phyloP scores from a whole-genome alignment of 2,888 invertebrate genomes.

The Rosalia funebris region DNA sequence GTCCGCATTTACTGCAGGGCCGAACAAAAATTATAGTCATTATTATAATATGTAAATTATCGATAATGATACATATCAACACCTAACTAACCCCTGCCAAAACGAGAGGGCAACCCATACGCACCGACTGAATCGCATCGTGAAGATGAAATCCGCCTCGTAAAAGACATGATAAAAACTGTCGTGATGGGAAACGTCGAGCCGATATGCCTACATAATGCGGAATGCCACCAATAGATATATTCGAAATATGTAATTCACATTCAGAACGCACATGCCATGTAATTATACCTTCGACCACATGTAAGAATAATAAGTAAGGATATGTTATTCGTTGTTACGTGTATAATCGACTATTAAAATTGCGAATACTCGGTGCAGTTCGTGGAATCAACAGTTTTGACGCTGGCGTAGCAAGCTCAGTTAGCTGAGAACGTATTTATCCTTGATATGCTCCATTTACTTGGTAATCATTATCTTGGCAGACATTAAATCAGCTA shows the following conservation, averaged over 20 bases:
- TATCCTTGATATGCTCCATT: background rate
- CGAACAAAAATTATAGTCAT: background rate
- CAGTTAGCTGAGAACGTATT: background rate
- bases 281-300: background rate
- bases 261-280: background rate
- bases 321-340: background rate
- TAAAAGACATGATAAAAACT: too few relatives aligned
- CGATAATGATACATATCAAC: background rate
- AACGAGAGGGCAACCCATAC: background rate
- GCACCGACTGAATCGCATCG: background rate
- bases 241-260: background rate
- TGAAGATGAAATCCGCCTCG: background rate
- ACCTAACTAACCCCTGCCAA: background rate
- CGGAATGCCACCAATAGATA: background rate
- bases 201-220: background rate
- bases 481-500: too few relatives aligned
- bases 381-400: background rate
- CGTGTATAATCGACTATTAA: background rate
- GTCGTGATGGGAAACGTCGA: background rate
- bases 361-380: background rate
- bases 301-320: background rate
- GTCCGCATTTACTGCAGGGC: background rate
- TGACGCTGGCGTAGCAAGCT: background rate
- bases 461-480: too few relatives aligned
- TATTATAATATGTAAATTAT: background rate